Evolutionary conservation across 2,113 vertebrate genomes (phyloP).

Genomic region (Lagenorhynchus albirostris): DNA sequence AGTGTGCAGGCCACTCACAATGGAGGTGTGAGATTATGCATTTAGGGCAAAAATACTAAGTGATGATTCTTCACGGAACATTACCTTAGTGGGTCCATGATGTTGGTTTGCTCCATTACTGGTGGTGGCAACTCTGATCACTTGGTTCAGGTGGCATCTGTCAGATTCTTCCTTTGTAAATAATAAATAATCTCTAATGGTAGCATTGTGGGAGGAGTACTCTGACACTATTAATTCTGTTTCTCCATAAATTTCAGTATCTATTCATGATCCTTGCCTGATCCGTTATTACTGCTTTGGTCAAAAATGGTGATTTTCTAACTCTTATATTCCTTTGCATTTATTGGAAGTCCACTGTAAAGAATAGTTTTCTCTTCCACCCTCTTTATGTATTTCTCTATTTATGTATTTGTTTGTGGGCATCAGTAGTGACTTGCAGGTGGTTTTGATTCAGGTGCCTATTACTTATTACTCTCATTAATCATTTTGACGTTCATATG

Average conservation of each 20-base stretch:
- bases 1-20: neutral
- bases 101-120: neutral
- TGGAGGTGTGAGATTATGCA: neutral
- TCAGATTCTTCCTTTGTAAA: neutral
- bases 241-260: neutral
- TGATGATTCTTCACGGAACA: neutral
- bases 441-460: neutral
- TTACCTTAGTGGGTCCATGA: neutral
- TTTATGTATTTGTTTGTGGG: neutral
- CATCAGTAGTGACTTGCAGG: neutral
- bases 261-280: neutral
- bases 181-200: neutral
- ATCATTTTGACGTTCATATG: neutral
- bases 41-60: neutral
- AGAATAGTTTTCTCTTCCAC: neutral
- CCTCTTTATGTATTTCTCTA: neutral
- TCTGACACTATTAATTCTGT: neutral
- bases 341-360: neutral
- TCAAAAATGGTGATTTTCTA: neutral
- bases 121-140: neutral
- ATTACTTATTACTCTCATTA: neutral
- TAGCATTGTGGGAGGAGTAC: too few relatives aligned
- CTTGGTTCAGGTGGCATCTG: neutral
- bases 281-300: neutral
- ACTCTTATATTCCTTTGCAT: neutral